phyloP scores from a whole-genome alignment of 2,113 vertebrate species.

The Chamaetylas fuelleborni region DNA sequence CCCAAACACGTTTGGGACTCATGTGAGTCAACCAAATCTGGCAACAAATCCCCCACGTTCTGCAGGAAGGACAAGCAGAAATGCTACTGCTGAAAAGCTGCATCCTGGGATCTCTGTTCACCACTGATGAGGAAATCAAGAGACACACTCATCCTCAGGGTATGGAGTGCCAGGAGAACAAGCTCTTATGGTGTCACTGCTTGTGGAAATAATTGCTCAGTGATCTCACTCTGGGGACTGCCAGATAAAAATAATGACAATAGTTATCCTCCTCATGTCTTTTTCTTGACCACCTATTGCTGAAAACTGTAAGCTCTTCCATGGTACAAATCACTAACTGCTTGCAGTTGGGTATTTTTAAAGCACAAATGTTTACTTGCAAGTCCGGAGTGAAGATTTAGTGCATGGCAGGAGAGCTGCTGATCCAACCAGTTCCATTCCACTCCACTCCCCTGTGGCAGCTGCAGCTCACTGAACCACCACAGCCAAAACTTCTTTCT shows the following conservation, averaged over 20 bases:
- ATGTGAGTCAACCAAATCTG: neutral
- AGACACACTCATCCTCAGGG: neutral
- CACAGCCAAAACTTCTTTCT: neutral
- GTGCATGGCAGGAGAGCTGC: neutral
- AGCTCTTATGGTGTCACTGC: neutral
- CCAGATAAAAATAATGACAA: neutral
- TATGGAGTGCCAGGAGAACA: neutral
- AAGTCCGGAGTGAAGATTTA: neutral
- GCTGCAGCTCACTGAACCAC: neutral
- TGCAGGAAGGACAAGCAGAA: neutral
- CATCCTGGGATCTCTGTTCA: neutral
- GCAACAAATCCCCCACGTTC: neutral
- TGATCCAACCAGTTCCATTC: neutral
- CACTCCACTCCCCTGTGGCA: neutral
- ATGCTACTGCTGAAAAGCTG: neutral
- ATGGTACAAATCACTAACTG: neutral
- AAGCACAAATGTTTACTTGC: neutral
- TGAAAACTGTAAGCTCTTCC: neutral
- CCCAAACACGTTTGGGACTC: rapidly evolving
- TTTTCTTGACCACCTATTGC: neutral
- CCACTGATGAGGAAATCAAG: neutral
- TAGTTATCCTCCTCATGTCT: rapidly evolving
- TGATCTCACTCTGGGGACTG: neutral
- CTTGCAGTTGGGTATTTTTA: neutral
- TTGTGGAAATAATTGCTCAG: neutral